These are phyloP conservation scores for Valencia hispanica DNA, from an alignment of 2,797 vertebrate species.

Conservation along the genomic window DNA sequence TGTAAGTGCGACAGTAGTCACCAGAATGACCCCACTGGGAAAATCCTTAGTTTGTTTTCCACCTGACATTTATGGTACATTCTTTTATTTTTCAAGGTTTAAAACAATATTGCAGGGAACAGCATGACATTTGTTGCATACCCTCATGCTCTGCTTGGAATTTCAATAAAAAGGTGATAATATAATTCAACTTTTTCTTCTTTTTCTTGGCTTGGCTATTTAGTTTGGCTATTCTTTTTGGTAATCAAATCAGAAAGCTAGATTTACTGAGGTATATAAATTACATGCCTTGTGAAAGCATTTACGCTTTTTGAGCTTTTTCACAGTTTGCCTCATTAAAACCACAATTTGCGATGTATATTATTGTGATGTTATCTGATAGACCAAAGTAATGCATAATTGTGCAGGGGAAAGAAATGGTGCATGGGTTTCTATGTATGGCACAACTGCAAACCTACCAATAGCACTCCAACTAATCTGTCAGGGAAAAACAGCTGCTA, in stretches of 20 bases:
- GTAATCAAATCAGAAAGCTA: neutral
- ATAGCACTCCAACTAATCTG: no score
- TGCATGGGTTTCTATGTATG: neutral
- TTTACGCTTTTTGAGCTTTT: neutral
- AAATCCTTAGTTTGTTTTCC: neutral
- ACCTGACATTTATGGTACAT: slow-evolving; percentile 5
- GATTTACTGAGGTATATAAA: neutral
- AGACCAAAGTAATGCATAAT: no score
- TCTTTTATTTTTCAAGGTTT: neutral
- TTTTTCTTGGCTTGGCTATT: neutral
- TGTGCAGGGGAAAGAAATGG: neutral
- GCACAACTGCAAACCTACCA: no score
- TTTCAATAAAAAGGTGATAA: neutral
- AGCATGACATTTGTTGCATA: neutral
- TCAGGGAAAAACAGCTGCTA: no score
- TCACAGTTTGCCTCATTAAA: neutral
- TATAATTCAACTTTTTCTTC: neutral
- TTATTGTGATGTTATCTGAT: no score
- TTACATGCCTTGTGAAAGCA: neutral
- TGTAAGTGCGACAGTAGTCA: neutral
- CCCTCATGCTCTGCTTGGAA: neutral
- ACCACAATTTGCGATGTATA: no score
- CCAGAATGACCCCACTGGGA: neutral
- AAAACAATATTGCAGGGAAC: neutral
- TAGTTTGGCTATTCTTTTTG: no score